These are phyloP conservation scores for Craseonycteris thonglongyai DNA, from an alignment of 2,113 vertebrate genomes.

Conservation along the genomic window DNA sequence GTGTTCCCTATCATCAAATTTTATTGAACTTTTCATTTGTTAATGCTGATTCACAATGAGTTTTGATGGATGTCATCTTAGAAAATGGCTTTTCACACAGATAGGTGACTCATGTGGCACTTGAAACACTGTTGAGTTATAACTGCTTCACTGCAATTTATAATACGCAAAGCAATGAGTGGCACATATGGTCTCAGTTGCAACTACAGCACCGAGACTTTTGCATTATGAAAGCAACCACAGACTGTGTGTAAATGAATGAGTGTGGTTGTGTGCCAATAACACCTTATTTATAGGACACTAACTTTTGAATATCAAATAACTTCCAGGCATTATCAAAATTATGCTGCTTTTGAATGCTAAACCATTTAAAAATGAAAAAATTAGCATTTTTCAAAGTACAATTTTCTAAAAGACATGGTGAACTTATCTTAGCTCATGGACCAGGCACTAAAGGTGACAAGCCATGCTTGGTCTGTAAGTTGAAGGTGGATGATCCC, in stretches of 20 bases:
- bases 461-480: not conserved
- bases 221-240: not conserved
- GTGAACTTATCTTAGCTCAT: not conserved
- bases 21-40: not conserved
- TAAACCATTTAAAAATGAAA: not conserved
- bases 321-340: not conserved
- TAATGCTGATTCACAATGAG: not conserved
- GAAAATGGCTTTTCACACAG: constrained; percentile 22
- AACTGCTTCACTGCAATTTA: not conserved
- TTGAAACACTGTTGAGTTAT: not conserved
- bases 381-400: not conserved
- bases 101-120: not conserved
- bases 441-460: no score
- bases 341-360: not conserved
- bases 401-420: not conserved
- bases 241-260: not conserved
- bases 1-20: not conserved
- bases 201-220: not conserved
- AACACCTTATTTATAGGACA: not conserved
- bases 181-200: not conserved
- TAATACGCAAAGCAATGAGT: fast-evolving
- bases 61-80: not conserved
- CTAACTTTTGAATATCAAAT: not conserved
- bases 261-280: not conserved
- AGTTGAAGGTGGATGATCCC: not conserved